Percentiles rank a stretch among this genome's conserved stretches.
Evolutionary conservation across 2,113 vertebrate species (phyloP).

Genomic region (Notothenia coriiceps): DNA sequence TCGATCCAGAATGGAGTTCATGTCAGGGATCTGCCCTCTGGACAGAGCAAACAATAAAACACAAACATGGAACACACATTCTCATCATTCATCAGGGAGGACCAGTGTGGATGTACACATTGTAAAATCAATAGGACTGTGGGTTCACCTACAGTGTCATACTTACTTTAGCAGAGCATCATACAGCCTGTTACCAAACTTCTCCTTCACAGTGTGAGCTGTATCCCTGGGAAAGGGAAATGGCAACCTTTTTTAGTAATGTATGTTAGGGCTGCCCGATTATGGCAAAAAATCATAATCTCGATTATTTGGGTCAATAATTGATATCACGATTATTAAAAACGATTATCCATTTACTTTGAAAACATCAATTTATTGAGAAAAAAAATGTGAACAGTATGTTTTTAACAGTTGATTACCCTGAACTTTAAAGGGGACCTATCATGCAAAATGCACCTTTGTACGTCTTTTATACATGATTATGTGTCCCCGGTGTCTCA

Average conservation of each 20-base stretch:
- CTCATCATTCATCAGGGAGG: not conserved
- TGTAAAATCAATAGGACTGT: not conserved
- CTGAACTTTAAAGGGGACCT: too few relatives aligned
- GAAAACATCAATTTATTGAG: too few relatives aligned
- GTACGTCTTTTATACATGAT: too few relatives aligned
- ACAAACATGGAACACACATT: not conserved
- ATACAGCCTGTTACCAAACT: slow-evolving; percentile 96
- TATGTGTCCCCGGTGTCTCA: too few relatives aligned
- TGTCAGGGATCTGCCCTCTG: slow-evolving; percentile 95
- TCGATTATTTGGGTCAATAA: too few relatives aligned
- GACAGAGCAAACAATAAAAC: not conserved
- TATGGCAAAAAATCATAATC: too few relatives aligned
- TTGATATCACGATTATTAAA: too few relatives aligned
- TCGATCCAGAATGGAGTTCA: slow-evolving; percentile 93
- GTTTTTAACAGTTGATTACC: too few relatives aligned
- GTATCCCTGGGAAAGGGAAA: slow-evolving; percentile 88
- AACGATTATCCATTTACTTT: too few relatives aligned
- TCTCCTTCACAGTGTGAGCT: slow-evolving; percentile 94
- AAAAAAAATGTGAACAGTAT: too few relatives aligned
- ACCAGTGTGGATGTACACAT: not conserved
- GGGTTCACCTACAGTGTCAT: not conserved
- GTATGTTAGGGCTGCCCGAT: too few relatives aligned
- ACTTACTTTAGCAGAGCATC: slow-evolving; percentile 93
- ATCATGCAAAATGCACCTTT: too few relatives aligned
- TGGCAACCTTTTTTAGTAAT: not conserved